Conservation (phyloP, 2,888 invertebrate species). For the Plagiodera versicolora region DNA sequence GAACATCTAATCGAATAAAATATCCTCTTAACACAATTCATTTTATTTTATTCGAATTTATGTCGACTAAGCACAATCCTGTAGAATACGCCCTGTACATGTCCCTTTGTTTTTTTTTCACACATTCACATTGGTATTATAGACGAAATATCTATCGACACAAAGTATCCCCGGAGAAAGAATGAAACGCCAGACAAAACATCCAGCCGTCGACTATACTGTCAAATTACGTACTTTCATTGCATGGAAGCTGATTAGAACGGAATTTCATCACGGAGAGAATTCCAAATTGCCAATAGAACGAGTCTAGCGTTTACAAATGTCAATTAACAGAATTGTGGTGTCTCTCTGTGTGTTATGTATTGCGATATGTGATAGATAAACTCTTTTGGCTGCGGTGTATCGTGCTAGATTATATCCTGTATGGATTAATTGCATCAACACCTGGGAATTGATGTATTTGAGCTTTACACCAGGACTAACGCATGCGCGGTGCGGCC, state of each 20-base stretch:
- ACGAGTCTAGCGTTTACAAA: slow-evolving; percentile 15
- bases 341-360: slow-evolving; percentile 10
- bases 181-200: neutral
- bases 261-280: neutral
- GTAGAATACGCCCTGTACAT: no score
- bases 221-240: neutral
- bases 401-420: slow-evolving; percentile 7
- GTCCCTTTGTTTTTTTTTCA: no score
- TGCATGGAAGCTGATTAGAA: neutral
- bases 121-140: no score
- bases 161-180: neutral
- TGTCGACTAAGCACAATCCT: no score
- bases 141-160: neutral
- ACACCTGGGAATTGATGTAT: neutral
- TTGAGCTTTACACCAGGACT: no score
- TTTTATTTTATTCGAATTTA: no score
- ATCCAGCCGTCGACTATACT: neutral
- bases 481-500: no score
- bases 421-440: slow-evolving; percentile 3
- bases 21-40: no score
- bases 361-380: slow-evolving; percentile 5
- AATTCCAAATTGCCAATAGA: neutral
- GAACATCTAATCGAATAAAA: no score
- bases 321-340: slow-evolving; percentile 21
- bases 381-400: slow-evolving; percentile 4